phyloP scores from a whole-genome alignment of 2,797 vertebrate species.

The Cuniculus paca region DNA sequence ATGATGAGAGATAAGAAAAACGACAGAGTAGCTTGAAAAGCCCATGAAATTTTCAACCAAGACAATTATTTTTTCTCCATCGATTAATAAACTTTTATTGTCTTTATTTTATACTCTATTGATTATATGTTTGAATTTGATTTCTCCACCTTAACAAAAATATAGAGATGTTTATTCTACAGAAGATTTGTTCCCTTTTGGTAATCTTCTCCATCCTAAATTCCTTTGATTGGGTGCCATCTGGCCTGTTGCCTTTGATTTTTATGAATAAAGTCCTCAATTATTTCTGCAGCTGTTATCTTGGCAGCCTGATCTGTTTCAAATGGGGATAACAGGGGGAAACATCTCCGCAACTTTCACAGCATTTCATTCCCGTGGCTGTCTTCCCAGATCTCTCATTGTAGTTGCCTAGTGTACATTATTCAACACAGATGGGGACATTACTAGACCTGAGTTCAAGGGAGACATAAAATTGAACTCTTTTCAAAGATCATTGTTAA shows the following conservation, averaged over 20 bases:
- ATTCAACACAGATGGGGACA: slow-evolving; percentile 57
- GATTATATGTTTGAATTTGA: slow-evolving; percentile 51
- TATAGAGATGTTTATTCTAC: slow-evolving; percentile 57
- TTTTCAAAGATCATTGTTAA: slow-evolving; percentile 51
- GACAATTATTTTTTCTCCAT: slow-evolving; percentile 65
- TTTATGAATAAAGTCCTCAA: slow-evolving; percentile 67
- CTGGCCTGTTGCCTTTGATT: slow-evolving; percentile 81
- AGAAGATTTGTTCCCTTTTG: slow-evolving; percentile 74
- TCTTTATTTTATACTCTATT: slow-evolving; percentile 60
- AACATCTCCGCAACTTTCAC: neutral
- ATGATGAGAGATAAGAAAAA: slow-evolving; percentile 91
- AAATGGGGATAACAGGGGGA: slow-evolving; percentile 69
- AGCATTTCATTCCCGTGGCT: neutral
- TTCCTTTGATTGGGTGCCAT: slow-evolving; percentile 78
- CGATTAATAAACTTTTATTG: slow-evolving; percentile 58
- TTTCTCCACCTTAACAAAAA: slow-evolving; percentile 64
- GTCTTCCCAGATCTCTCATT: neutral
- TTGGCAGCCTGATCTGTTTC: slow-evolving; percentile 55
- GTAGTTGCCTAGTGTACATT: neutral
- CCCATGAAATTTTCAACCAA: slow-evolving; percentile 78
- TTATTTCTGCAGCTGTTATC: slow-evolving; percentile 81
- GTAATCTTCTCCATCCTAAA: slow-evolving; percentile 63
- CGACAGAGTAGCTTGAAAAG: slow-evolving; percentile 86
- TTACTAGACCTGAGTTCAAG: slow-evolving; percentile 61
- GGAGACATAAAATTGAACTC: slow-evolving; percentile 43